Conservation (phyloP, 2,797 vertebrate species). For the Prunella strophiata region DNA sequence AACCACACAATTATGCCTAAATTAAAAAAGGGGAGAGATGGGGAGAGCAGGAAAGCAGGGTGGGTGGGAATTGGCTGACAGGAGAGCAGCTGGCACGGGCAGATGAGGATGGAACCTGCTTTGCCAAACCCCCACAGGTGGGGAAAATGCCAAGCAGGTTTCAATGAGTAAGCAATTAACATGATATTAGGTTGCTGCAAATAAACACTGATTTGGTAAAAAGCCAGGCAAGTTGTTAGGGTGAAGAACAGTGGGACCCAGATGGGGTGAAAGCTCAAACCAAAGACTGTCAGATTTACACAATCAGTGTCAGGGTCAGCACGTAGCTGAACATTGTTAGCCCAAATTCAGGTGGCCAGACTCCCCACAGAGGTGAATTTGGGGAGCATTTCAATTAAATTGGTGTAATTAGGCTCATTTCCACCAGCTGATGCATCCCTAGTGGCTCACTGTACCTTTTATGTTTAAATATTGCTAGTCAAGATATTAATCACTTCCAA, state of each 20-base stretch:
- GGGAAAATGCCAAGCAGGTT: neutral
- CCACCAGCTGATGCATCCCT: neutral
- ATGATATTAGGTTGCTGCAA: neutral
- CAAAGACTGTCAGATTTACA: neutral
- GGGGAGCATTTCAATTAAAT: neutral
- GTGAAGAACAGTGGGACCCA: neutral
- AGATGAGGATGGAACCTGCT: neutral
- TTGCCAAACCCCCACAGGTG: conserved; percentile 26
- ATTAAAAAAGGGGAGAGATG: conserved; percentile 50
- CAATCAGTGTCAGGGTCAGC: neutral
- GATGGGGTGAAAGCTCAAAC: neutral
- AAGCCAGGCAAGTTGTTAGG: neutral
- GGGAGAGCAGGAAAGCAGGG: conserved; percentile 12
- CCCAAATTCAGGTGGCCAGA: neutral
- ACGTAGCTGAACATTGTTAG: rapidly evolving
- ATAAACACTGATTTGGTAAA: conserved; percentile 4
- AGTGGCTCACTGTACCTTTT: neutral
- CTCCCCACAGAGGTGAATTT: neutral
- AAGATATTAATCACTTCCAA: neutral
- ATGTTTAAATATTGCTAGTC: neutral
- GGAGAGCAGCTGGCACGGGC: conserved; percentile 61
- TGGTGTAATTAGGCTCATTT: neutral
- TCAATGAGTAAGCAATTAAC: conserved; percentile 13
- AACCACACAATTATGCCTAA: conserved; percentile 61
- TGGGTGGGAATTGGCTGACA: conserved; percentile 45